Evolutionary conservation across 2,113 vertebrate species (phyloP), one percentile per base, ranked within the genome.

Genomic region (Geococcyx californianus): DNA sequence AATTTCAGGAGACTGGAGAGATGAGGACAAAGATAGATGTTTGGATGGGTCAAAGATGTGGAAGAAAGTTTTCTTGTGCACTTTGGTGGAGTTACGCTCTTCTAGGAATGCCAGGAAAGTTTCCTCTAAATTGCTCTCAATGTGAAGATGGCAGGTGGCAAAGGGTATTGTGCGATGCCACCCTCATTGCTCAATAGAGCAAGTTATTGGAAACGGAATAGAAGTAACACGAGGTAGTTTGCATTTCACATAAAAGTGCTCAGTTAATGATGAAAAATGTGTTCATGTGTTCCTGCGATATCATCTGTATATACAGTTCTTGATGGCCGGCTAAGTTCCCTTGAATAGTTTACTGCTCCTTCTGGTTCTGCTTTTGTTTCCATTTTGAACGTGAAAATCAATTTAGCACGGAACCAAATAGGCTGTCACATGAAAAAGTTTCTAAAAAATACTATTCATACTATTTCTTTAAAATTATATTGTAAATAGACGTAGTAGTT

Each of bases 231-330:
- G n/a, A 87, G 21, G 14, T 45, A 91, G 6, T 85, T 85, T 94
- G 42, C 5, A 1, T 89, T 77, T 44, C 49, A 51, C 29, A 79
- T 47, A 36, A 83, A 93, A 86, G 16, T 70, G 33, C 9, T 80
- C n/a, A 42, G 69, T 87, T 83, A 83, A 85, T 79, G 67, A 87
- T 83, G 55, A 94, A 87, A 87, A 85, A 87, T 51, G 5, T 90
- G 55, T 69, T 63, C 33, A 29, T 52, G 55, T 11, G n/a, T 77
- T 94, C 75, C 86, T 55, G 38, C 20, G 85, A 63, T 25, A 56
- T 14, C 62, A 84, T 68, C 77, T 77, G 23, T 59, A 59, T 42
- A 67, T 19, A 14, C 13, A 69, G 20, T 63, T 90, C 54, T 87
- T 79, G 42, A 58, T 66, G 67, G 18, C 26, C 91, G 49, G 29